Evolutionary conservation across 2,888 invertebrate genomes (phyloP).

Genomic region (Drosophila tripunctata): DNA sequence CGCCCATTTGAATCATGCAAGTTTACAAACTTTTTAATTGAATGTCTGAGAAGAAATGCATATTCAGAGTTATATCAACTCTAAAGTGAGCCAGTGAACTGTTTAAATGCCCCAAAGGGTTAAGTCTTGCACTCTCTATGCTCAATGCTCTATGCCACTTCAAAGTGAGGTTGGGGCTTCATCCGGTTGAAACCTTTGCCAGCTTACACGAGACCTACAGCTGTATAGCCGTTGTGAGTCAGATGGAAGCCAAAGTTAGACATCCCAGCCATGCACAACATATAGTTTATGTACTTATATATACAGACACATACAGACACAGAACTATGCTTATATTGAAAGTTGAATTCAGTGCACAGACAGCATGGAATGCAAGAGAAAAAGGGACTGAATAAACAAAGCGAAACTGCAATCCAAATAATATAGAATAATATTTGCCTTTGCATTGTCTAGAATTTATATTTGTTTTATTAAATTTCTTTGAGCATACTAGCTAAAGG

Average conservation of each 20-base stretch:
- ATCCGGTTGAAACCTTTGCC: neutral
- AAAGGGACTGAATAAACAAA: slow-evolving; percentile 10
- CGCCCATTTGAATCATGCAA: neutral
- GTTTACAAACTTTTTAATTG: neutral
- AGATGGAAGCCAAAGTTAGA: slow-evolving; percentile 4
- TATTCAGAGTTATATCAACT: neutral
- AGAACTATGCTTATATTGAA: slow-evolving; percentile 6
- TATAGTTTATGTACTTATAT: neutral
- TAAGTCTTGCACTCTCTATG: neutral
- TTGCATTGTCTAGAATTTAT: slow-evolving; percentile 7
- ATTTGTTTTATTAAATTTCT: slow-evolving; percentile 1
- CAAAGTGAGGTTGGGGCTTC: neutral
- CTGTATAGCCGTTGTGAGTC: neutral
- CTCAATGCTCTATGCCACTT: slow-evolving; percentile 1
- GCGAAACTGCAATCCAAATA: slow-evolving; percentile 4
- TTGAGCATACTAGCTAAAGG: slow-evolving; percentile 1
- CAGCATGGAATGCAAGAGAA: neutral
- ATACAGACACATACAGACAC: neutral
- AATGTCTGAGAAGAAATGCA: neutral
- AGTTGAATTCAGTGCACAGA: slow-evolving; percentile 2
- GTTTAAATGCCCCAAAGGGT: slow-evolving; percentile 5
- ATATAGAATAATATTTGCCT: slow-evolving; percentile 12
- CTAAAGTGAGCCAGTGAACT: neutral
- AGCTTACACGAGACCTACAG: neutral
- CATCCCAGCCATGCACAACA: neutral